Conservation (phyloP, 2,888 invertebrate genomes). For the Eristalis pertinax region DNA sequence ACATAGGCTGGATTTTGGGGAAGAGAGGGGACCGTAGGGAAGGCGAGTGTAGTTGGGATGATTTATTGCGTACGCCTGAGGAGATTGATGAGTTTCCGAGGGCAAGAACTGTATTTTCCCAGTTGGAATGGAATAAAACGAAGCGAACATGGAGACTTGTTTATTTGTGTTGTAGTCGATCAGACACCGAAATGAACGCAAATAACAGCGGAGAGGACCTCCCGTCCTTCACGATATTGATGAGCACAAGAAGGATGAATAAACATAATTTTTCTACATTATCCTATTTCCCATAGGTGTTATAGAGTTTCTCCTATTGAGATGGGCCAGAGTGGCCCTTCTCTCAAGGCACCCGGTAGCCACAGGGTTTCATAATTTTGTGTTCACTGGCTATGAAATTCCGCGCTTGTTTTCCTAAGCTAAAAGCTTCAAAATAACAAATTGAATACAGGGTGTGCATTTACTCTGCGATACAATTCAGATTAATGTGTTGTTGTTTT, state of each 20-base stretch:
- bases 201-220: neutral
- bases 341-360: neutral
- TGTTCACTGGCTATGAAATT: neutral
- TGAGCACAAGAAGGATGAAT: neutral
- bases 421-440: neutral
- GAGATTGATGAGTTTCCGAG: constrained; percentile 47
- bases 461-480: neutral
- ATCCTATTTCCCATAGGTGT: constrained; percentile 11
- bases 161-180: constrained; percentile 46
- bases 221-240: neutral
- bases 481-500: too few relatives aligned
- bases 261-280: constrained; percentile 3
- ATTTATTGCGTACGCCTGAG: constrained; percentile 43
- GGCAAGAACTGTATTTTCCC: constrained; percentile 13
- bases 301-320: neutral
- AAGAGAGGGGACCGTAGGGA: neutral
- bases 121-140: constrained; percentile 30
- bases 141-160: constrained; percentile 27
- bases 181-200: constrained; percentile 18
- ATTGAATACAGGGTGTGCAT: neutral
- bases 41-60: constrained; percentile 12
- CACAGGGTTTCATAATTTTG: neutral
- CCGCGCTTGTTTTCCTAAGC: neutral
- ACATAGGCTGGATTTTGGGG: neutral
- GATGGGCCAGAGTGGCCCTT: neutral